phyloP scores from a whole-genome alignment of 64 coral and sea anemone genomes.

The Hydrozoanthus tunicans region DNA sequence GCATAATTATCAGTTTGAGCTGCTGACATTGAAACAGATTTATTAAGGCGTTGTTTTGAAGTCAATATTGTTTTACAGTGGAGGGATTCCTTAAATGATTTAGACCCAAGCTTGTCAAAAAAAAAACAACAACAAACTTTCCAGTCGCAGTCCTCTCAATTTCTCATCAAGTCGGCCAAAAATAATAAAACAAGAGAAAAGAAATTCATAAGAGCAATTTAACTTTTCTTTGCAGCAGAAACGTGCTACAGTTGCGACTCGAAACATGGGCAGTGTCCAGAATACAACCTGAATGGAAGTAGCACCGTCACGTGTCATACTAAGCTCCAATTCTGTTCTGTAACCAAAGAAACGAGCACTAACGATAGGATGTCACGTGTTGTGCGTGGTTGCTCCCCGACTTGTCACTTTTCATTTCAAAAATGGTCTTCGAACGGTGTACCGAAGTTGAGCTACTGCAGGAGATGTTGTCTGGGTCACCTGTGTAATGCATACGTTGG shows the following conservation, averaged over 20 bases:
- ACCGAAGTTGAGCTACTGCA: conserved; percentile 13
- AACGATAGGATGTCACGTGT: background rate
- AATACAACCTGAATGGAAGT: conserved; percentile 37
- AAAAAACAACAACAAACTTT: no score
- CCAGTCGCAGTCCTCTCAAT: no score
- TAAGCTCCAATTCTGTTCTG: conserved; percentile 7
- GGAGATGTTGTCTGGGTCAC: conserved; percentile 43
- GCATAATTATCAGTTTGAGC: no score
- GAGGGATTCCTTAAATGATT: no score
- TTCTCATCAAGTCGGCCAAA: no score
- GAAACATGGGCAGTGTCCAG: background rate
- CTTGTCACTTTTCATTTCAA: background rate
- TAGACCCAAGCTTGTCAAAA: no score
- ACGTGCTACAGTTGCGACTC: conserved; percentile 21
- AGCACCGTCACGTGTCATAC: background rate
- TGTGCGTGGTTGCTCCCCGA: background rate
- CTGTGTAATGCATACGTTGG: conserved; percentile 23
- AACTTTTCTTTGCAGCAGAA: background rate
- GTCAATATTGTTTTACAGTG: no score
- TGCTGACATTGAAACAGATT: no score
- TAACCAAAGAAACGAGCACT: background rate
- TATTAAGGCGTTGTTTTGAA: no score
- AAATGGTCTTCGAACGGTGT: conserved; percentile 23
- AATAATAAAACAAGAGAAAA: no score
- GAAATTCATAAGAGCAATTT: background rate